Conservation (phyloP, 2,888 invertebrate genomes). For the Coleophora deauratella region DNA sequence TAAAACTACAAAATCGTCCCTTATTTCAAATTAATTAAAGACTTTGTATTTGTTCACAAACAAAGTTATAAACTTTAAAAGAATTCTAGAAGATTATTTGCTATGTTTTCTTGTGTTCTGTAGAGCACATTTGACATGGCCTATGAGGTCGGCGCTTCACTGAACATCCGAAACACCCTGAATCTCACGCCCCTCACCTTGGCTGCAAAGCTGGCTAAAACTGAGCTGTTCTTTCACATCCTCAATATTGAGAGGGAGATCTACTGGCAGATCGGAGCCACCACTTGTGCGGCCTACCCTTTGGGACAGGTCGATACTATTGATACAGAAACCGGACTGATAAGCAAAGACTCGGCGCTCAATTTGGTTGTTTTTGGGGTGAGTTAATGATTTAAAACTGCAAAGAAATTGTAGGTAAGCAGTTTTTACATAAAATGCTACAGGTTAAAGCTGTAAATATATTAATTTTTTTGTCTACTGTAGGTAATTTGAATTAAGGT, state of each 20-base stretch:
- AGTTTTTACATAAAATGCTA: too few species aligned
- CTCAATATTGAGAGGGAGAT: slow-evolving; percentile 96
- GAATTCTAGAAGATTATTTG: not conserved
- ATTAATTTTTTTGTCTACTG: too few species aligned
- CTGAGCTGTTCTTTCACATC: slow-evolving; percentile 98
- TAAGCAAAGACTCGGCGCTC: slow-evolving; percentile 95
- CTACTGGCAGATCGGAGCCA: slow-evolving; percentile 97
- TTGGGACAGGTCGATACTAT: slow-evolving; percentile 96
- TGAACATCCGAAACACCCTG: slow-evolving; percentile 88
- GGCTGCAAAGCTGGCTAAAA: slow-evolving; percentile 93
- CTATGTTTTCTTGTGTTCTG: slow-evolving; percentile 13
- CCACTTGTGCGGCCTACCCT: slow-evolving; percentile 98
- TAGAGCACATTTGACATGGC: slow-evolving; percentile 95
- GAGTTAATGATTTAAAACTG: slow-evolving; percentile 33
- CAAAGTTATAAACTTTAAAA: too few species aligned
- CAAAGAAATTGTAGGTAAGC: too few species aligned
- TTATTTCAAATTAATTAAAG: too few species aligned
- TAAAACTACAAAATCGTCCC: too few species aligned
- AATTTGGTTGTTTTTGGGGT: slow-evolving; percentile 98
- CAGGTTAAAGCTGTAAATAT: too few species aligned
- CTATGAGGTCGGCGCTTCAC: slow-evolving; percentile 93
- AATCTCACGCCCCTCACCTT: slow-evolving; percentile 94
- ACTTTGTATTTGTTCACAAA: too few species aligned
- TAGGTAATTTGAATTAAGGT: too few species aligned
- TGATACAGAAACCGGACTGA: slow-evolving; percentile 89